Conservation (phyloP, 2,888 invertebrate species). For the Dicycla oo region DNA sequence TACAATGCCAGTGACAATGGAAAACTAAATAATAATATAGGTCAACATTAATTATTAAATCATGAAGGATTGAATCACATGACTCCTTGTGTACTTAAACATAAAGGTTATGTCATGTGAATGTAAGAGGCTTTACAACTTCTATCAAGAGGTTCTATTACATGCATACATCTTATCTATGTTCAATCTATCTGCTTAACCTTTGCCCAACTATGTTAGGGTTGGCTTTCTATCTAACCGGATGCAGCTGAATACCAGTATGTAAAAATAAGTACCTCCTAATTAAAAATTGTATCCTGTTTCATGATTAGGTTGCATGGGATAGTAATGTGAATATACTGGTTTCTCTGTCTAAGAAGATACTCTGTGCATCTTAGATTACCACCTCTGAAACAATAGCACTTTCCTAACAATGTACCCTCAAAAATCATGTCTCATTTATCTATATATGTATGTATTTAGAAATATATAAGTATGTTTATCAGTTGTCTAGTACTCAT, state of each 20-base stretch:
- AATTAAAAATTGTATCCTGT: neutral
- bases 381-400: neutral
- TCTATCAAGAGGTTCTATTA: constrained; percentile 6
- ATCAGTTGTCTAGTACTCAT: too few species aligned
- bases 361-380: neutral
- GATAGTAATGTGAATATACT: neutral
- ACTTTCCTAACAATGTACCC: neutral
- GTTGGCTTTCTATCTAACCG: too few species aligned
- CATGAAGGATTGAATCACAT: constrained; percentile 52
- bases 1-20: constrained; percentile 36
- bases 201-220: too few species aligned
- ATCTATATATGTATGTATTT: too few species aligned
- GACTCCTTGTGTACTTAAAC: constrained; percentile 32
- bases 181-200: too few species aligned
- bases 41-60: constrained; percentile 20
- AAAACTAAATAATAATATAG: constrained; percentile 14
- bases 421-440: neutral
- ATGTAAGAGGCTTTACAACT: constrained; percentile 19
- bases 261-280: neutral
- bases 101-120: constrained; percentile 56
- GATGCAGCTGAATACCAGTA: too few species aligned
- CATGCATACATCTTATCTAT: neutral
- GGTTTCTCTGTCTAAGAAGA: neutral
- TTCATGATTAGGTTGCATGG: neutral
- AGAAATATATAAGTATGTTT: too few species aligned